Evolutionary conservation across 2,797 vertebrate genomes (phyloP), one percentile per base, ranked within the genome.

Genomic region (Alfaro cultratus): DNA sequence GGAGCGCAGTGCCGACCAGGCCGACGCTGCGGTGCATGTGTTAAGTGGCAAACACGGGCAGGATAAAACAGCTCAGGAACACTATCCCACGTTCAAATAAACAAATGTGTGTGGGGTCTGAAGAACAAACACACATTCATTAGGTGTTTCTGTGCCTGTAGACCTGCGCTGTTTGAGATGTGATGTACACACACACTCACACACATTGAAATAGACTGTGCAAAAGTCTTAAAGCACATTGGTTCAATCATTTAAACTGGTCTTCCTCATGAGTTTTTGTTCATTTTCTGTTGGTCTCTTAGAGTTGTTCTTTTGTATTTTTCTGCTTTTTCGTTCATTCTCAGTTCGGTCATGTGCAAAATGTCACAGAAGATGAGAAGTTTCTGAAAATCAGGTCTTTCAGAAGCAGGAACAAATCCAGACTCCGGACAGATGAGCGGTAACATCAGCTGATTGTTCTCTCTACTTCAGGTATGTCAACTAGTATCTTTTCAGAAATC

Each of bases 61-160:
- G 88, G 88, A 93, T 92, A 93, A 95, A 96, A 93, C 93, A 94
- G 91, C 91, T 93, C 92, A 95, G 93, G 93, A 96, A 95, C 92
- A 93, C 94, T 92, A 94, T 94, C 92, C 94, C 92, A 87, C 93
- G 91, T 95, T 95, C 93, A 96, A 96, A 96, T 95, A 96, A 96
- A 96, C 94, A 96, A 84, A 89, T 88, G 92, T 91, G 91, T 95
- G 91, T 95, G 94, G 93, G 93, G 94, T 93, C 92, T 82, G 87
- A 91, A 93, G 93, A 94, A 95, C 94, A 95, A 95, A 95, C 93
- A 94, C 89, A 92, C 94, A 94, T 95, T 96, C 94, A 95, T 93
- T 94, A 94, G 94, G 87, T 92, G 90, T 94, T 91, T 93, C 57
- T 74, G 82, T 90, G 81, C 91, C 88, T 87, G 78, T 85, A 87